Evolutionary conservation across 2,113 vertebrate genomes (phyloP).

Genomic region (Anseranas semipalmata): DNA sequence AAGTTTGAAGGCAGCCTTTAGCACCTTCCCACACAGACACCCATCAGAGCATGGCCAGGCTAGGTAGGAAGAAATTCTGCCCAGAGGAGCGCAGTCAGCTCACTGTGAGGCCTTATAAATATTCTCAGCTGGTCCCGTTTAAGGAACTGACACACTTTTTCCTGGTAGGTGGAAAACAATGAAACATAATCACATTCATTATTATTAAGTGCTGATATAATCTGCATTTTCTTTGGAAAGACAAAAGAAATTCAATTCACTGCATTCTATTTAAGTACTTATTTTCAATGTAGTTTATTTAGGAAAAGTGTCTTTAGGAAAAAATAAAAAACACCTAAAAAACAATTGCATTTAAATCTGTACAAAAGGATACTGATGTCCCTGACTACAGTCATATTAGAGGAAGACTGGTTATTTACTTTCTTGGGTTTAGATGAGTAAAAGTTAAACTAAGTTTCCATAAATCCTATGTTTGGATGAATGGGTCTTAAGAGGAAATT

Average conservation of each 20-base stretch:
- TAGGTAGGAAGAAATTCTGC: background rate
- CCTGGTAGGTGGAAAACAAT: background rate
- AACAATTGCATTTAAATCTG: background rate
- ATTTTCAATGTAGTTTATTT: background rate
- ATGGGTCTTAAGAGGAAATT: background rate
- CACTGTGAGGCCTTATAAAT: background rate
- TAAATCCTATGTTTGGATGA: background rate
- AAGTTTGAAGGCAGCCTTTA: background rate
- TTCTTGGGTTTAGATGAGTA: background rate
- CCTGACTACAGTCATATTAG: background rate
- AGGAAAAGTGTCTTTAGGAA: background rate
- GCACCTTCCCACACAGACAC: background rate
- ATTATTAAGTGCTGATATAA: background rate
- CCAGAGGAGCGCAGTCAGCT: background rate
- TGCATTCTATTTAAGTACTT: background rate
- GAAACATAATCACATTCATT: background rate
- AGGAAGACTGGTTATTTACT: background rate
- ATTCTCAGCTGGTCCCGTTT: background rate
- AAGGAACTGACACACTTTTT: background rate
- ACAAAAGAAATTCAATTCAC: background rate
- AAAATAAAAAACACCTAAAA: background rate
- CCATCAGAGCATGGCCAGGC: rapidly evolving
- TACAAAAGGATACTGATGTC: background rate
- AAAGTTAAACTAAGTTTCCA: background rate
- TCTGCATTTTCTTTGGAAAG: background rate